phyloP scores from a whole-genome alignment of 2,797 vertebrate species.

The Spheniscus humboldti region DNA sequence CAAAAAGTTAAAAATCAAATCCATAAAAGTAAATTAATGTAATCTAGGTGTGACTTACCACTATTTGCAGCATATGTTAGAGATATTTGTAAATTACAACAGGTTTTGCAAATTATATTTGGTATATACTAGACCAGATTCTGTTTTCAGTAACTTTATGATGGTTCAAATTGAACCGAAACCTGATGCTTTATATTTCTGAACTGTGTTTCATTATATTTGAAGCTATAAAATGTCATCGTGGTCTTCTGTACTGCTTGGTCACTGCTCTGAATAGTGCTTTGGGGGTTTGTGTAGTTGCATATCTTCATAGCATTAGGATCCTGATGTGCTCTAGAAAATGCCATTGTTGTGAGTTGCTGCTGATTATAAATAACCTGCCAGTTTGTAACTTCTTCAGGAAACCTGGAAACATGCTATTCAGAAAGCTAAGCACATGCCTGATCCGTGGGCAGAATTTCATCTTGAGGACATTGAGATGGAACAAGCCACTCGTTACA shows the following conservation, averaged over 20 bases:
- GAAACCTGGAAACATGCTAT: slow-evolving; percentile 92
- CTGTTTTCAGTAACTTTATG: background rate
- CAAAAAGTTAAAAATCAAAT: background rate
- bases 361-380: background rate
- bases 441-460: slow-evolving; percentile 97
- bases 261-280: background rate
- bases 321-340: background rate
- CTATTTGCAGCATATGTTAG: background rate
- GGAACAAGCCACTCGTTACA: slow-evolving; percentile 87
- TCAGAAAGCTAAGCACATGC: slow-evolving; percentile 92
- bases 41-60: background rate
- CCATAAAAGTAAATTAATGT: background rate
- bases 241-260: background rate
- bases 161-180: background rate
- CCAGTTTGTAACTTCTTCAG: slow-evolving; percentile 68
- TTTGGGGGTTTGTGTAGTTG: background rate
- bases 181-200: background rate
- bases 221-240: background rate
- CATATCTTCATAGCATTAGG: background rate
- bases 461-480: slow-evolving; percentile 90
- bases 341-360: background rate
- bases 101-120: background rate
- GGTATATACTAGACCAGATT: background rate
- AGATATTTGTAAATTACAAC: background rate
- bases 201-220: background rate